Evolutionary conservation across 2,113 vertebrate genomes (phyloP).

Genomic region (Gavia stellata): DNA sequence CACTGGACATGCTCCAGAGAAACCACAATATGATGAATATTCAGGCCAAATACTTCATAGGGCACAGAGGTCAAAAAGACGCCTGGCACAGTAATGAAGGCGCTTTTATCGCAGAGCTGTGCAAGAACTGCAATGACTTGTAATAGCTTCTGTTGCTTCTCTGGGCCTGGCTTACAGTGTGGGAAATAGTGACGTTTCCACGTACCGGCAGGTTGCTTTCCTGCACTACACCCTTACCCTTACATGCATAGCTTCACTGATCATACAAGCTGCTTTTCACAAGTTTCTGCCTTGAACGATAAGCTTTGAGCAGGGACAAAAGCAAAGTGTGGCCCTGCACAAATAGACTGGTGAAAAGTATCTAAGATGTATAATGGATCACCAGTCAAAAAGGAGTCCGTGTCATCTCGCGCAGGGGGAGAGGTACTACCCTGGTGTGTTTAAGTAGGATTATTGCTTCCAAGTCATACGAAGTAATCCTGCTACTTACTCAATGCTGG

Average conservation of each 20-base stretch:
- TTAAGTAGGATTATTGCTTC: neutral
- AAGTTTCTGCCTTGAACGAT: neutral
- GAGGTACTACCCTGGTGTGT: neutral
- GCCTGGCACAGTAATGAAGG: neutral
- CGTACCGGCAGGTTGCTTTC: neutral
- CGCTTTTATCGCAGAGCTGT: neutral
- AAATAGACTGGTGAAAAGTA: neutral
- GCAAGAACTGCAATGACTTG: neutral
- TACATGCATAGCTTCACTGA: neutral
- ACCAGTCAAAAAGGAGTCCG: neutral
- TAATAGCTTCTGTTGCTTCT: neutral
- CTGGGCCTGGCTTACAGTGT: neutral
- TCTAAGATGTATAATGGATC: neutral
- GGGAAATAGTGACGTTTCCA: neutral
- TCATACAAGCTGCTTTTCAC: neutral
- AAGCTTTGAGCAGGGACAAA: neutral
- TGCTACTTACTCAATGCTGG: neutral
- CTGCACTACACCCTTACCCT: neutral
- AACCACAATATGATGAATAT: neutral
- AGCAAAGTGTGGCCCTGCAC: neutral
- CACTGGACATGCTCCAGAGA: too few species aligned
- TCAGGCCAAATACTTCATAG: neutral
- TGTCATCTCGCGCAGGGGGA: fast-evolving
- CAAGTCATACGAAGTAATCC: neutral
- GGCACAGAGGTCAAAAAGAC: neutral